Evolutionary conservation across 2,888 invertebrate genomes (phyloP).

Genomic region (Brachyptera risi): DNA sequence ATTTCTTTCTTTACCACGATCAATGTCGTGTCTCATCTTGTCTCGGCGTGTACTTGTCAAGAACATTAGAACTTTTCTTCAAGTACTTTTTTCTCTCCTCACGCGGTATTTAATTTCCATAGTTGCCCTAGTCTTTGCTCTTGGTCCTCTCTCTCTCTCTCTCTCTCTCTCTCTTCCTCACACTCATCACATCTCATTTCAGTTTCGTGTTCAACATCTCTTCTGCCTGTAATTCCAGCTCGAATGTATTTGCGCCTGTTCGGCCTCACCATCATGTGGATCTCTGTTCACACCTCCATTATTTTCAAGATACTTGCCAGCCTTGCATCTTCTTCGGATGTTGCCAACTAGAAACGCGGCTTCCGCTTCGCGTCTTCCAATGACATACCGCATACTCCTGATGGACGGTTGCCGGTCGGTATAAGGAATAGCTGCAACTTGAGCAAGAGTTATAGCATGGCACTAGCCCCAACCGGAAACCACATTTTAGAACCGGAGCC

Average conservation of each 20-base stretch:
- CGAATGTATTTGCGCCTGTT: too few species aligned
- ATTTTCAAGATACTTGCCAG: too few species aligned
- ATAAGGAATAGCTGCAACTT: too few species aligned
- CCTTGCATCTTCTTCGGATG: too few species aligned
- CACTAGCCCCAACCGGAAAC: not conserved
- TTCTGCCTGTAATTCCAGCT: too few species aligned
- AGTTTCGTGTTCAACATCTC: too few species aligned
- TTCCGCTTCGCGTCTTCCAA: too few species aligned
- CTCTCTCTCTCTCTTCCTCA: not conserved
- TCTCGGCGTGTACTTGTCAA: not conserved
- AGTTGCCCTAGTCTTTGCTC: not conserved
- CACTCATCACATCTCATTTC: not conserved
- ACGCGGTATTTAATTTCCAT: not conserved
- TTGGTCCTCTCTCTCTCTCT: not conserved
- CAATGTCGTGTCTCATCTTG: not conserved
- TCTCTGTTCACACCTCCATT: too few species aligned
- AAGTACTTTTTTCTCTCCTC: not conserved
- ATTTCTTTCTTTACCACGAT: not conserved
- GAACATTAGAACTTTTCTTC: not conserved
- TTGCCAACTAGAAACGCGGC: too few species aligned
- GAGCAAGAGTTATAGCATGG: not conserved
- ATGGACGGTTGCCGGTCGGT: too few species aligned
- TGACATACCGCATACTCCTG: too few species aligned
- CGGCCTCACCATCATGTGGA: too few species aligned
- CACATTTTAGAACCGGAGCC: not conserved